Conservation (phyloP, 2,888 invertebrate genomes). For the Mesochorus sp. region DNA sequence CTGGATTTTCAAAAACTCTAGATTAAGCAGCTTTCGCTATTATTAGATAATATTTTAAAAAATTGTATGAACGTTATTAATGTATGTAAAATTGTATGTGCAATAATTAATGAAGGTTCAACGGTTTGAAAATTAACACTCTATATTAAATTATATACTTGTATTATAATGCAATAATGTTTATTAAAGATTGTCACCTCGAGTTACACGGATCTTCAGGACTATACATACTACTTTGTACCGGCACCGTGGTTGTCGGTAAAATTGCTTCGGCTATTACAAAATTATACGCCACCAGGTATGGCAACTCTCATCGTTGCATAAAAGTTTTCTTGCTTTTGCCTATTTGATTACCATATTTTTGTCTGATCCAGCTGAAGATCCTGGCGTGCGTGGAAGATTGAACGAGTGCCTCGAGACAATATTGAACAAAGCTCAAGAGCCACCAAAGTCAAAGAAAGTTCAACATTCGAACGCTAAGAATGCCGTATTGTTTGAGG, state of each 20-base stretch:
- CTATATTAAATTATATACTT: neutral
- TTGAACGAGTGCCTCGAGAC: conserved; percentile 99
- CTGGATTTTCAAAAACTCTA: too few relatives aligned
- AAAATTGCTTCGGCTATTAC: conserved; percentile 96
- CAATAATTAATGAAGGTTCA: too few relatives aligned
- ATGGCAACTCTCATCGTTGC: conserved; percentile 60
- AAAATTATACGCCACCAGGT: conserved; percentile 99
- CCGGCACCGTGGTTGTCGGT: conserved; percentile 99
- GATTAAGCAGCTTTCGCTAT: too few relatives aligned
- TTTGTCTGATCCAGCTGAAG: conserved; percentile 85
- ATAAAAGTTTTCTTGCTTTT: neutral
- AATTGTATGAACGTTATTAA: too few relatives aligned
- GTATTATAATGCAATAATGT: conserved; percentile 25
- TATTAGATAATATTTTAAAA: too few relatives aligned
- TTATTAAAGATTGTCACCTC: conserved; percentile 95
- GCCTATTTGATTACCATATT: neutral
- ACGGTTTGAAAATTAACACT: neutral
- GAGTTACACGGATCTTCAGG: conserved; percentile 99
- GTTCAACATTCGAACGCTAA: conserved; percentile 99
- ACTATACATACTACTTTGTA: conserved; percentile 99
- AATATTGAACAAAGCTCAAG: conserved; percentile 99
- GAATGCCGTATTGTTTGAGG: conserved; percentile 99
- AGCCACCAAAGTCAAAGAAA: conserved; percentile 99
- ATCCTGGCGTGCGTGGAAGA: conserved; percentile 97
- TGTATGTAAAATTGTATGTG: too few relatives aligned